A percentile compares a stretch with the other conserved stretches of the same genome.
These are phyloP conservation scores for Glareola pratincola DNA, from an alignment of 2,113 vertebrate species.

Conservation along the genomic window DNA sequence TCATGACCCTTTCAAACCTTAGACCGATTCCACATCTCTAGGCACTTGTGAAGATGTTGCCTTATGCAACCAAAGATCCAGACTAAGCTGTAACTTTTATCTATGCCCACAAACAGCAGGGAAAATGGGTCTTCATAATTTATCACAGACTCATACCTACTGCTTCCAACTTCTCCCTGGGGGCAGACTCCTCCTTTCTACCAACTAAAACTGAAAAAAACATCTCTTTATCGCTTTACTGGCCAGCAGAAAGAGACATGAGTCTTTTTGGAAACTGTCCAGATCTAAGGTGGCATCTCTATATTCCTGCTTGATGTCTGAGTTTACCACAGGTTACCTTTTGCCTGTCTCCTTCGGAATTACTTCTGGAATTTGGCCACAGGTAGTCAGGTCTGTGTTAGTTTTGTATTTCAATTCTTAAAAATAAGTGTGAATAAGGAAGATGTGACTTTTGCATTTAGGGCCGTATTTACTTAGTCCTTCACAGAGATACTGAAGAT, in stretches of 20 bases:
- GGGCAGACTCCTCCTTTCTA: neutral
- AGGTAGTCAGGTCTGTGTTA: fast-evolving
- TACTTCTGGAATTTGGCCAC: neutral
- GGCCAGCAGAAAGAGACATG: neutral
- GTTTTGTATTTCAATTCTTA: neutral
- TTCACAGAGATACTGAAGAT: neutral
- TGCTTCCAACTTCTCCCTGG: neutral
- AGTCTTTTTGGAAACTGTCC: neutral
- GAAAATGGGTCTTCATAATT: neutral
- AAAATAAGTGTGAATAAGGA: neutral
- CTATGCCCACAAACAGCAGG: neutral
- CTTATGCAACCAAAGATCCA: neutral
- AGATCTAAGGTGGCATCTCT: neutral
- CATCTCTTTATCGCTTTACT: neutral
- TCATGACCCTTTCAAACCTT: neutral
- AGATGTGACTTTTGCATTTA: neutral
- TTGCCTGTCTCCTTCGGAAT: neutral
- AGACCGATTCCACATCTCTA: neutral
- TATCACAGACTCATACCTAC: neutral
- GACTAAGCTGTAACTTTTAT: neutral
- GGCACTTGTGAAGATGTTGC: neutral
- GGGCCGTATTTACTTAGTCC: neutral
- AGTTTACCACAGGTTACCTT: neutral
- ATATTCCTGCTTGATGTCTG: neutral
- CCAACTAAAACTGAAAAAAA: neutral